Percentiles rank a stretch among this genome's conserved stretches.
These are phyloP conservation scores for Venturia canescens DNA, from an alignment of 1,140 invertebrate species.

Conservation along the genomic window DNA sequence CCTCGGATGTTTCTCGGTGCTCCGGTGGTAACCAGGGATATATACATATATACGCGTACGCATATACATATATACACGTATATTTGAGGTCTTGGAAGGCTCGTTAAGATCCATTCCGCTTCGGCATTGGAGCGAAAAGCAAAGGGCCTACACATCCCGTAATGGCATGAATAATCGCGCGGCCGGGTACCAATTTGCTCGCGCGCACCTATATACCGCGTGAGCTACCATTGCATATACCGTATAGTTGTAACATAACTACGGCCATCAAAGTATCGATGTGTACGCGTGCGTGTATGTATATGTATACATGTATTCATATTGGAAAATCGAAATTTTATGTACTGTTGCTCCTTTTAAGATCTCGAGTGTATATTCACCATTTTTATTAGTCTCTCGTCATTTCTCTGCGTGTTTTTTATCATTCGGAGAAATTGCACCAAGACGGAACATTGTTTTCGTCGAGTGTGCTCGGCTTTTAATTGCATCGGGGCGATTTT, in stretches of 20 bases:
- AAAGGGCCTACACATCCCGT: conserved; percentile 51
- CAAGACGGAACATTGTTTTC: too few species aligned
- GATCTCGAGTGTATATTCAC: neutral
- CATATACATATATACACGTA: too few species aligned
- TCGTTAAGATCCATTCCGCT: conserved; percentile 50
- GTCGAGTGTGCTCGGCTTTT: too few species aligned
- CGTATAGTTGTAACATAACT: conserved; percentile 24
- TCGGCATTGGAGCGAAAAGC: conserved; percentile 38
- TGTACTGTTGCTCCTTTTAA: conserved; percentile 20
- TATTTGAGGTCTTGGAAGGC: conserved; percentile 45
- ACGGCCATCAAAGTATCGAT: conserved; percentile 38
- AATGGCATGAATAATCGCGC: conserved; percentile 54
- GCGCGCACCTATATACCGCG: conserved; percentile 36
- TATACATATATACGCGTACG: neutral
- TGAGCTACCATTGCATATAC: conserved; percentile 32
- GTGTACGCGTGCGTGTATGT: neutral
- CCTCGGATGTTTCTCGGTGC: conserved; percentile 18
- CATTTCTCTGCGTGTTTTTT: neutral
- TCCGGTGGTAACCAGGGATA: conserved; percentile 37
- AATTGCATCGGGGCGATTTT: too few species aligned
- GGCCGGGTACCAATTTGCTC: conserved; percentile 53
- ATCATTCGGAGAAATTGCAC: too few species aligned
- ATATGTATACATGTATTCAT: conserved; percentile 13
- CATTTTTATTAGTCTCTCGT: neutral
- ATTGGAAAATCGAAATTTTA: conserved; percentile 34